A percentile compares a stretch with the other conserved stretches of the same genome.
Conservation (phyloP, 2,797 vertebrate species). For the Melanogrammus aeglefinus region DNA sequence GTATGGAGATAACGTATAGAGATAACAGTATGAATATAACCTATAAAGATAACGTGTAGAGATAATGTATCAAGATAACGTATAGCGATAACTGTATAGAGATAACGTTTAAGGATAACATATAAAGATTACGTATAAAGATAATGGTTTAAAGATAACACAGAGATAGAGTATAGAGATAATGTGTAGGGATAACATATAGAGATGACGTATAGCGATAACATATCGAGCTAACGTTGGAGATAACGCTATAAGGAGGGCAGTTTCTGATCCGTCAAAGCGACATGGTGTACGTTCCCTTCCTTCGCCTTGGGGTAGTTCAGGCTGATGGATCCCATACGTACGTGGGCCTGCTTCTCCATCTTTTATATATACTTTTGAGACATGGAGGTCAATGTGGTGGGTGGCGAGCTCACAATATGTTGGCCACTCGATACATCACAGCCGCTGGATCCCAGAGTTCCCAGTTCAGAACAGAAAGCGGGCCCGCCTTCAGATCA, state of each 20-base stretch:
- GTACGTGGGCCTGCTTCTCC: not conserved
- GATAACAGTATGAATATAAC: too few relatives aligned
- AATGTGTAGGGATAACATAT: too few relatives aligned
- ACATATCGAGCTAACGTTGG: not conserved
- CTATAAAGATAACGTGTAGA: too few relatives aligned
- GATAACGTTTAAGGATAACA: too few relatives aligned
- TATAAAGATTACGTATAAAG: too few relatives aligned
- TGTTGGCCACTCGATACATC: not conserved
- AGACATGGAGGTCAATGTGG: not conserved
- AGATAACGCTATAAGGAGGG: not conserved
- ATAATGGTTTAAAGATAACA: too few relatives aligned
- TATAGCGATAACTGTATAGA: too few relatives aligned
- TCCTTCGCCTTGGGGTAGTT: not conserved
- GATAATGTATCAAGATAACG: too few relatives aligned
- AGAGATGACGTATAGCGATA: too few relatives aligned
- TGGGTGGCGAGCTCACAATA: not conserved
- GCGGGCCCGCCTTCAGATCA: not conserved
- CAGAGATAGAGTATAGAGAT: too few relatives aligned
- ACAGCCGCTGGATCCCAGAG: not conserved
- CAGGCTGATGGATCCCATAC: not conserved
- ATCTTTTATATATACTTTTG: not conserved
- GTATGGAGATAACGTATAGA: too few relatives aligned
- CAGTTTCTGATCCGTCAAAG: too few relatives aligned
- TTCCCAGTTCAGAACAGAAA: not conserved
- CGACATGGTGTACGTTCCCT: conserved; percentile 12